These are phyloP conservation scores for Callithrix jacchus DNA, from an alignment of 2,113 vertebrate genomes.

Conservation along the genomic window DNA sequence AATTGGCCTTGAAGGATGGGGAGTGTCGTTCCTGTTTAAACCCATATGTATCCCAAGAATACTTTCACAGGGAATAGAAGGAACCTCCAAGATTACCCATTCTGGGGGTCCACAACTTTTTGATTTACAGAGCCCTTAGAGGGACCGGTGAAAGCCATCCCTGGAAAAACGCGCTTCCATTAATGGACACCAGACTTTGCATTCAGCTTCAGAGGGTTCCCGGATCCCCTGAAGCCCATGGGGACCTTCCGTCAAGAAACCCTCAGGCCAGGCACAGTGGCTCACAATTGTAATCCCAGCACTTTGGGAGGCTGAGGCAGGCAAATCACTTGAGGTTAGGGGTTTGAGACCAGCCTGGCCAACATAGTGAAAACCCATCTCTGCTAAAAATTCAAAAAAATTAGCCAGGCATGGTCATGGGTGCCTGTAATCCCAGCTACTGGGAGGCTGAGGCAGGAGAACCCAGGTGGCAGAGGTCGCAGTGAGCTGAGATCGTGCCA, in stretches of 20 bases:
- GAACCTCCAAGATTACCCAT: neutral
- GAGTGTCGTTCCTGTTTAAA: neutral
- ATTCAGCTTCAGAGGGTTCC: constrained; percentile 13
- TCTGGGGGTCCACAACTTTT: neutral
- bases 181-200: neutral
- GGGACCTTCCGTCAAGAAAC: neutral
- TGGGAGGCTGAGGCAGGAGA: too few relatives aligned
- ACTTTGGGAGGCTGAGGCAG: too few relatives aligned
- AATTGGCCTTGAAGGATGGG: neutral
- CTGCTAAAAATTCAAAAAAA: too few relatives aligned
- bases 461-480: too few relatives aligned
- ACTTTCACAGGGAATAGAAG: neutral
- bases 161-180: neutral
- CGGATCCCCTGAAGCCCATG: neutral
- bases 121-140: neutral
- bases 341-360: too few relatives aligned
- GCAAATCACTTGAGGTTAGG: too few relatives aligned
- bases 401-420: too few relatives aligned
- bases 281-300: too few relatives aligned
- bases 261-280: neutral
- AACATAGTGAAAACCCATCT: too few relatives aligned
- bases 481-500: too few relatives aligned
- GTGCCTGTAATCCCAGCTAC: too few relatives aligned
- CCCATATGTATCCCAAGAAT: neutral
- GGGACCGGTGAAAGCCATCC: neutral